Evolutionary conservation across 2,797 vertebrate genomes (phyloP), one percentile per base, ranked within the genome.

Genomic region (Limnodromus scolopaceus): DNA sequence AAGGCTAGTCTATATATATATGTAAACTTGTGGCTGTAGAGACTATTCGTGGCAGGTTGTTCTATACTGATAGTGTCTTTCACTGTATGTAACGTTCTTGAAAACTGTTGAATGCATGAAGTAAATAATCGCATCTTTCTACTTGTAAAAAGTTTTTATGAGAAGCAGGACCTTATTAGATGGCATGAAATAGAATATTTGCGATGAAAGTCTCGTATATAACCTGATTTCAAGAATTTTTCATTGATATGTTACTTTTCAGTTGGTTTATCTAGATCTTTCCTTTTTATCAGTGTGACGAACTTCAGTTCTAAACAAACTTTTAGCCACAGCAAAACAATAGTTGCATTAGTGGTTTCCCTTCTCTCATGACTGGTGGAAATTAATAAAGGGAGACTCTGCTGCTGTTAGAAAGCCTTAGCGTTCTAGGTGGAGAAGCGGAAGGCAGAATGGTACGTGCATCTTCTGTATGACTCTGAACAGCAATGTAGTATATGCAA

Each of bases 41-140:
- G 66, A 36, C 3, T 11, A 2, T 13, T 14, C 6, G 0, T 27
- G 54, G 45, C 2, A 4, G 14, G 3, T 23, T 85, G n/a, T 83
- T 90, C n/a, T 32, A 38, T 9, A 6, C 60, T 55, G 70, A 18
- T 39, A 27, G 3, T 39, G 11, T 36, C 41, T 76, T 45, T 61
- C 64, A 15, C 16, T 28, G 7, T 16, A 13, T 49, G n/a, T 88
- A 53, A 61, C 1, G 0, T 43, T 85, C 16, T 39, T 80, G 39
- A 63, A 78, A 81, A 28, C 24, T 51, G 1, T 24, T 22, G 30
- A 61, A 58, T 79, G 20, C 45, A 24, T 30, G 3, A 66, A 39
- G 13, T 66, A 89, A 70, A 63, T 65, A 36, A 77, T 60, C 8
- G 9, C 10, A 39, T 41, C 27, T 72, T 93, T 74, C 34, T 53